A percentile compares a stretch with the other conserved stretches of the same genome.
Conservation (phyloP, 2,797 vertebrate species). For the Netta rufina region DNA sequence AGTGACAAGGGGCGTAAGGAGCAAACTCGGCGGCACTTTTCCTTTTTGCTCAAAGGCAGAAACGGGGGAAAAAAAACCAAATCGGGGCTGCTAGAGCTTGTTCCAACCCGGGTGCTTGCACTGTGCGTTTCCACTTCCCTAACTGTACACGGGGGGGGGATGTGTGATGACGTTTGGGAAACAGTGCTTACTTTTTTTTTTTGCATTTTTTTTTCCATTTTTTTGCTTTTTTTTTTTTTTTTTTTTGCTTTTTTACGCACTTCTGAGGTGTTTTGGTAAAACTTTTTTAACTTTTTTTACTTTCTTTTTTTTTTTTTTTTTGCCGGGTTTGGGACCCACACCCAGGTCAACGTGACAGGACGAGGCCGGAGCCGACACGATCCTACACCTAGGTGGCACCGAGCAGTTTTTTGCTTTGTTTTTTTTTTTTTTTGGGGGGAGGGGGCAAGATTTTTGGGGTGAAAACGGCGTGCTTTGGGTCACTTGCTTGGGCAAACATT, state of each 20-base stretch:
- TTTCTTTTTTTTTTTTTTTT: no score
- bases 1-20: no score
- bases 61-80: no score
- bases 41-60: background rate
- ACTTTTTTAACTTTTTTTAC: background rate
- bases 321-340: no score
- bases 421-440: no score
- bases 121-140: slow-evolving; percentile 61
- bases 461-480: slow-evolving; percentile 54
- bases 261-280: background rate
- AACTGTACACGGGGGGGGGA: background rate
- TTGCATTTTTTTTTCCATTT: background rate
- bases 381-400: background rate
- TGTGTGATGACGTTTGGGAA: slow-evolving; percentile 51
- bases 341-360: background rate
- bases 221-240: background rate
- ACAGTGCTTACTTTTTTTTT: slow-evolving; percentile 21
- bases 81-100: slow-evolving; percentile 14
- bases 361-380: slow-evolving; percentile 47
- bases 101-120: slow-evolving; percentile 72
- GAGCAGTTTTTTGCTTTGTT: background rate
- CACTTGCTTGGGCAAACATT: slow-evolving; percentile 24
- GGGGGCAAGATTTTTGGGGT: background rate
- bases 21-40: no score
- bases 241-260: background rate